Percentiles rank a stretch among this genome's conserved stretches.
Evolutionary conservation across 2,113 vertebrate species (phyloP).

Genomic region (Limanda limanda): DNA sequence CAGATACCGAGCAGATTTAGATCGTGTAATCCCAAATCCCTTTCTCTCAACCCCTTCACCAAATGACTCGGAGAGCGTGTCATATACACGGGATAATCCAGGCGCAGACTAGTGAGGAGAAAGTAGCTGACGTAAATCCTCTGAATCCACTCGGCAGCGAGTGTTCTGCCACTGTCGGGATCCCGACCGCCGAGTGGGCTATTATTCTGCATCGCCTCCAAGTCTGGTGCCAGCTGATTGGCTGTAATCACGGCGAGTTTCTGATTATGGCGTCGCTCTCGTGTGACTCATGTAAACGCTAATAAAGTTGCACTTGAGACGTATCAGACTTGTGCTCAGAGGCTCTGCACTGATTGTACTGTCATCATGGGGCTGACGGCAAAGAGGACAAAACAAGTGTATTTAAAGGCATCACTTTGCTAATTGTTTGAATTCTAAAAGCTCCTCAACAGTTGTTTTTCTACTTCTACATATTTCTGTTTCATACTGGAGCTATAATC

Average conservation of each 20-base stretch:
- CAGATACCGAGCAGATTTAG: conserved; percentile 55
- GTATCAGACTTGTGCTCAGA: background rate
- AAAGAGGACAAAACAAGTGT: background rate
- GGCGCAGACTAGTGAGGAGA: conserved; percentile 53
- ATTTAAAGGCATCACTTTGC: too few species aligned
- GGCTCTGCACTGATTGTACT: background rate
- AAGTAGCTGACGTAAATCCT: conserved; percentile 64
- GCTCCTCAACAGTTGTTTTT: too few species aligned
- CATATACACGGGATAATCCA: conserved; percentile 66
- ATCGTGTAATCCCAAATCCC: conserved; percentile 59
- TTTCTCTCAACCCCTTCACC: conserved; percentile 40
- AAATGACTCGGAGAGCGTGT: conserved; percentile 65
- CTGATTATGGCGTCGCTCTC: conserved; percentile 28
- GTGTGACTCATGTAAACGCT: background rate
- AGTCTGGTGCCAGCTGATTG: conserved; percentile 46
- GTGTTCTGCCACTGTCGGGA: conserved; percentile 37
- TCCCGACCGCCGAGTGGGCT: conserved; percentile 35
- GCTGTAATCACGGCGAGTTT: conserved; percentile 48
- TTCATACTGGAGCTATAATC: background rate
- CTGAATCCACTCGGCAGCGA: conserved; percentile 39
- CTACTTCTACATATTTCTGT: background rate
- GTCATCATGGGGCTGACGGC: background rate
- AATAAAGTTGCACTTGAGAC: conserved; percentile 29
- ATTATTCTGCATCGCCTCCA: conserved; percentile 60
- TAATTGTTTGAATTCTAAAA: too few species aligned